Percentiles rank a stretch among this genome's conserved stretches.
Conservation (phyloP, 2,113 vertebrate species). For the Marmota monax region DNA sequence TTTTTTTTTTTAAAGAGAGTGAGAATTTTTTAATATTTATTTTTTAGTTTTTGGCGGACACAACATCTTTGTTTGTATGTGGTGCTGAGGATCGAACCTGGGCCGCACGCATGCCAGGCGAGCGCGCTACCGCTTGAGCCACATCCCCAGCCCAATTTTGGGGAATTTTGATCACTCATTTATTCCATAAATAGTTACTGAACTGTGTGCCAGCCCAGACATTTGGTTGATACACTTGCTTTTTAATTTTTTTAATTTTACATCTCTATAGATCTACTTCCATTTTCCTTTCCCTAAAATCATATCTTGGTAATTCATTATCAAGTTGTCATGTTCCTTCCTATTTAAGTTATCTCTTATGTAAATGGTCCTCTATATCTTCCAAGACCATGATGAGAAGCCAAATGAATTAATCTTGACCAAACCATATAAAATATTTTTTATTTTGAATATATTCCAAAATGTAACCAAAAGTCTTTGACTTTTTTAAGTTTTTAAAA, state of each 20-base stretch:
- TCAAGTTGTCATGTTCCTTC: not conserved
- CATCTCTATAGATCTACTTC: not conserved
- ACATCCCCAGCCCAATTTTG: too few relatives aligned
- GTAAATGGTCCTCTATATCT: not conserved
- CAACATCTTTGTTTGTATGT: too few relatives aligned
- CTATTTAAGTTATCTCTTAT: not conserved
- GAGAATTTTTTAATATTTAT: too few relatives aligned
- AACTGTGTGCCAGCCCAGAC: not conserved
- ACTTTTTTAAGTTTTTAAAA: not conserved
- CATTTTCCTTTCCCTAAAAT: not conserved
- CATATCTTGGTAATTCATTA: not conserved
- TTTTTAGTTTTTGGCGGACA: too few relatives aligned
- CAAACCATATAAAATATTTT: slow-evolving; percentile 38
- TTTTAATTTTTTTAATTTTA: slow-evolving; percentile 45
- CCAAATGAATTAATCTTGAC: slow-evolving; percentile 6
- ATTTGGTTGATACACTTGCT: slow-evolving; percentile 12
- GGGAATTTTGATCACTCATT: not conserved
- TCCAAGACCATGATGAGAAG: not conserved
- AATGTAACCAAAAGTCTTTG: not conserved
- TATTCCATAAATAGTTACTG: slow-evolving; percentile 4
- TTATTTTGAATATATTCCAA: slow-evolving; percentile 39
- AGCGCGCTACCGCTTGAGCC: too few relatives aligned
- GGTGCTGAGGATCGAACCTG: too few relatives aligned
- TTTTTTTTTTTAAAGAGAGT: too few relatives aligned
- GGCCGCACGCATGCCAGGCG: too few relatives aligned